Base-by-base conservation (phyloP, 2,113 vertebrate genomes). In the Phoenicopterus ruber region DNA sequence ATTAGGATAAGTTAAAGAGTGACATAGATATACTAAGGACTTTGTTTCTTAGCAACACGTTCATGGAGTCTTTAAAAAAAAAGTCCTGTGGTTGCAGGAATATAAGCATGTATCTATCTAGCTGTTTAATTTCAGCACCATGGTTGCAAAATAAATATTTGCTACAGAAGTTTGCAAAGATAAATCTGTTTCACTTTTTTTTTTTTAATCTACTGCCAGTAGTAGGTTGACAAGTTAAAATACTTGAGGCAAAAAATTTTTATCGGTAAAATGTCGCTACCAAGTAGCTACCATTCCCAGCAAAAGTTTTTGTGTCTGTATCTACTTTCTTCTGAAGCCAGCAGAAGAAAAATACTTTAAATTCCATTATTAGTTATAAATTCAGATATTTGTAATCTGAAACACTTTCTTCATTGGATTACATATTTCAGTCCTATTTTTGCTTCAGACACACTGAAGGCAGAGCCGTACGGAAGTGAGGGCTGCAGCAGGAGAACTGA, bases 131-230 rank as follows among this genome's bases (percentile, higher is more conserved):
- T 94, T 88, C 44, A 76, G 92, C 50, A 83, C 93, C 93, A 96
- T 95, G 85, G 90, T 90, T 96, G 95, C 92, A 96, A 95, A 96
- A 93, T 92, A 96, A 96, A 96, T 95, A 93, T 59, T 81, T 38
- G 49, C 21, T 78, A 50, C 66, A 86, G 73, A 82, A 89, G 28
- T 90, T 94, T 92, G 66, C 49, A 79, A 76, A 88, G 87, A 84
- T 84, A 88, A 93, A 84, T 54, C 25, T 11, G 36, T 74, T 90
- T 90, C 6, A 50, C 29, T 10, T 21, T 54, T 44, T 34, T 32
- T 52, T 38, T n/a, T 47, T 42, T 25, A 49, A 69, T 32, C 26
- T 90, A 18, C 20, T 92, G 84, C 40, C 36, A 31, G 79, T 73
- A 81, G 52, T 70, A 63, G 31, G 34, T 22, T 78, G 69, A 73